Base-by-base conservation (phyloP, 2,888 invertebrate genomes). In the Amorpha juglandis region DNA sequence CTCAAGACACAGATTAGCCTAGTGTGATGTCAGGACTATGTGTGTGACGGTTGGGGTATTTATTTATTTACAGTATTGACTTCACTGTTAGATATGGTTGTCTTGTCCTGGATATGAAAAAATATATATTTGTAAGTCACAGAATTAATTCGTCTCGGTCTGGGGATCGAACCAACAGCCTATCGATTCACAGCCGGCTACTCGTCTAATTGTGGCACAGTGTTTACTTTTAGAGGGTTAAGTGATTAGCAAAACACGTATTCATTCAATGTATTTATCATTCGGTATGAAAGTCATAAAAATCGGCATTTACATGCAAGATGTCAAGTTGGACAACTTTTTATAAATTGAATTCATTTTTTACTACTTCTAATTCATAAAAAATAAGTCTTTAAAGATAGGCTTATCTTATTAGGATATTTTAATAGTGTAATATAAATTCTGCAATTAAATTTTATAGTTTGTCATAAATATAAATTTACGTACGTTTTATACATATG, bases 391-490 rank as follows among this genome's bases (percentile, higher is more conserved):
- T 58, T 42, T 58, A 7, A 6, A 42, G 58, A 58, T 58, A 58
- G 58, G 42, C 58, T 58, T 58, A 58, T 58, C 58, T 58, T 21
- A 58, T 58, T 58, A 58, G 58, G 38, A 58, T 58, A 58, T 42
- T 58, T 58, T 42, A 42, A 58, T 42, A 12, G 42, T 19, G 11
- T 42, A 19, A 58, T 58, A 38, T 55, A 38, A 38, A 55, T 58
- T 58, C 58, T 58, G 58, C 58, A 42, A 58, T 58, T 38, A 58
- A 19, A 58, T 38, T 58, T 58, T 58, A 42, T 42, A 42, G 42
- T 19, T 19, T 19, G 19, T 42, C 3, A 19, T 42, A 27, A 27
- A 27, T 27, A 27, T 42, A 19, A 58, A 19, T 42, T 38, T 19
- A 55, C 16, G 38, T 42, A 58, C 19, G 58, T 42, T 42, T 19